Base-by-base conservation (phyloP, 2,113 vertebrate genomes). In the Cygnus buccinator region DNA sequence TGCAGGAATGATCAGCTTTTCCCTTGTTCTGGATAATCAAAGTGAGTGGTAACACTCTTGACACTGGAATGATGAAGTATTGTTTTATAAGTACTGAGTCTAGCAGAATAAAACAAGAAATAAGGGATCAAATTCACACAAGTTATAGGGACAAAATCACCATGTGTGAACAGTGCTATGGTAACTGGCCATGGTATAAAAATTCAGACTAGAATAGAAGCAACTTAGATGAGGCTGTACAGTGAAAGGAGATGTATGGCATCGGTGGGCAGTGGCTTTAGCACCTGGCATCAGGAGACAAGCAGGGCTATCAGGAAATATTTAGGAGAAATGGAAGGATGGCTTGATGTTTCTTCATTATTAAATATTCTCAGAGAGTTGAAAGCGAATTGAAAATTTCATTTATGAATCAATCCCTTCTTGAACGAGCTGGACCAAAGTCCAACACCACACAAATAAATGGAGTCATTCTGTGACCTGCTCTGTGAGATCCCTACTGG, bases 91-190 rank as follows among this genome's bases (percentile, higher is more conserved):
- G 58, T 21, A 7, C 57, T 22, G 29, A 61, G 59, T 91, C 35
- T 84, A 16, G 7, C 39, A 55, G 39, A 80, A 88, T 43, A 21
- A 91, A 41, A 33, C 43, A 58, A 46, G 46, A 68, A 39, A 31
- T 5, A 23, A 57, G 7, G 6, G 19, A 71, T 33, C 8, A 17
- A 52, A 61, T 57, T 75, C 35, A 39, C 46, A 28, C 6, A 77
- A 25, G 18, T 63, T 72, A 17, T 1, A 52, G 46, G 15, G 52
- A 20, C 18, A 54, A 87, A 82, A 28, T 79, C 41, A 66, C 19
- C 0, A 0, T 8, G 4, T 74, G 26, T 65, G 19, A 89, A 1
- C 39, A 16, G 2, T 73, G 28, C 41, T 71, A 2, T 44, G 33
- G 9, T 67, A 58, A 57, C 57, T 79, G 50, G 18, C 31, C 9